phyloP scores from a whole-genome alignment of 2,113 vertebrate genomes.

The Crotalus helleri region DNA sequence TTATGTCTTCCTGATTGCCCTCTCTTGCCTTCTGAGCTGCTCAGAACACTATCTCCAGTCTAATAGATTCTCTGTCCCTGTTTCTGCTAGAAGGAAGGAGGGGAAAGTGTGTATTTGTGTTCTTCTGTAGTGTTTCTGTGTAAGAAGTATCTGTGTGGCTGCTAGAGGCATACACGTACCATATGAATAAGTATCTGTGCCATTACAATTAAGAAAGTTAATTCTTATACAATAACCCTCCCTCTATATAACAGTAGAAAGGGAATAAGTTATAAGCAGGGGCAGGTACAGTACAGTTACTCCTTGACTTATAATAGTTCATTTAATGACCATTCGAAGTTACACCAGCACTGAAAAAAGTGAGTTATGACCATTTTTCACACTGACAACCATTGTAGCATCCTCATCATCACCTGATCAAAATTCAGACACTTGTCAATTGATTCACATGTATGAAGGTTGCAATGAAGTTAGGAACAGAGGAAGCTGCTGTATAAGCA shows the following conservation, averaged over 20 bases:
- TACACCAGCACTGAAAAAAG: too few species aligned
- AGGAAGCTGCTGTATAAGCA: neutral
- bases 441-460: too few species aligned
- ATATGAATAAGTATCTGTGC: neutral
- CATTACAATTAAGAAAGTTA: neutral
- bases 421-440: too few species aligned
- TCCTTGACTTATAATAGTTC: too few species aligned
- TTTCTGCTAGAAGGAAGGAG: neutral
- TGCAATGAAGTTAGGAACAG: neutral
- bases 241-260: neutral
- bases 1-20: neutral
- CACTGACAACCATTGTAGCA: too few species aligned
- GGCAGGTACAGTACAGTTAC: neutral
- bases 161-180: neutral
- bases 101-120: neutral
- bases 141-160: neutral
- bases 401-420: too few species aligned
- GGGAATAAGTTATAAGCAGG: neutral
- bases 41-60: neutral
- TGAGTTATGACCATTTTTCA: too few species aligned
- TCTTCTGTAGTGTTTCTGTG: neutral
- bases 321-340: too few species aligned
- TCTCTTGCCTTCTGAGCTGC: neutral
- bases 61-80: neutral
- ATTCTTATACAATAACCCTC: neutral